Percentiles rank a stretch among this genome's conserved stretches.
These are phyloP conservation scores for Ecliptopera silaceata DNA, from an alignment of 2,888 invertebrate genomes.

Conservation along the genomic window DNA sequence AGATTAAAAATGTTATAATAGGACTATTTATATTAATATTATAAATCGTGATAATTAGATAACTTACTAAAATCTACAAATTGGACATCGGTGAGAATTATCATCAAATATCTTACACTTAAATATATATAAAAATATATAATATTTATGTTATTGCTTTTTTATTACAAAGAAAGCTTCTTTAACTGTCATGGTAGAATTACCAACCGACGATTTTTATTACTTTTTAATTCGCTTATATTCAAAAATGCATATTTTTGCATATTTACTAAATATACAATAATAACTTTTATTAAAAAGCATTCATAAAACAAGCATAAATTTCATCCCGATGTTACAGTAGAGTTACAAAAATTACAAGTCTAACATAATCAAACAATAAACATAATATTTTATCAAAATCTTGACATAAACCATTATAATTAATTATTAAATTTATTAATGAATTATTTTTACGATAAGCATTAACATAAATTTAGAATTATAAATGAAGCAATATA, in stretches of 20 bases:
- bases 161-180: too few species aligned
- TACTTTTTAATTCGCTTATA: too few species aligned
- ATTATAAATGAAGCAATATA: constrained; percentile 57
- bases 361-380: neutral
- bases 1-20: neutral
- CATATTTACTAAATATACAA: too few species aligned
- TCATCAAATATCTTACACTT: constrained; percentile 47
- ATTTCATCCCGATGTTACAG: neutral
- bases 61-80: constrained; percentile 3
- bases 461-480: constrained; percentile 60
- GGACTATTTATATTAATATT: neutral
- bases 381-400: neutral
- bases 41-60: neutral
- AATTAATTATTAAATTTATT: neutral
- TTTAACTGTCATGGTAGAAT: too few species aligned
- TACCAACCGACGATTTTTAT: too few species aligned
- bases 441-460: constrained; percentile 32
- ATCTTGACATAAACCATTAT: neutral
- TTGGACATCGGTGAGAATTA: constrained; percentile 82
- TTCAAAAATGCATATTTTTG: too few species aligned
- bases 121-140: too few species aligned
- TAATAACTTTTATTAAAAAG: too few species aligned
- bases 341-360: neutral
- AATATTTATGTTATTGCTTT: too few species aligned
- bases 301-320: too few species aligned